Base-by-base conservation (phyloP, 2,113 vertebrate genomes). In the Sinocyclocheilus maitianheensis region DNA sequence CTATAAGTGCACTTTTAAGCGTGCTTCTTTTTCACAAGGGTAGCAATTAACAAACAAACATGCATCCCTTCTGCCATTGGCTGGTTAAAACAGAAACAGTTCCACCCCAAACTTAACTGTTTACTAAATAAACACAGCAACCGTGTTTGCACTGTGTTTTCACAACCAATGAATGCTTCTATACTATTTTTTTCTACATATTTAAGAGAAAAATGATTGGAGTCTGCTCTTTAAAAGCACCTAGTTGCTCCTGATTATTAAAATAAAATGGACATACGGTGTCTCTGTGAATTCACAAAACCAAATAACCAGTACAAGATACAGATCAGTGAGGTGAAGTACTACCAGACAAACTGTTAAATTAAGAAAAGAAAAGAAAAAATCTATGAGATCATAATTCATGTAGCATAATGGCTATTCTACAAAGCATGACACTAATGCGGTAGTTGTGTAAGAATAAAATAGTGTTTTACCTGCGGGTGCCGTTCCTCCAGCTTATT, bases 401-500 rank as follows among this genome's bases (percentile, higher is more conserved):
- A 55, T 30, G 14, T 26, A 5, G 48, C 26, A 55, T 34, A 77
- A 58, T 55, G 26, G 6, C 51, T 26, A 51, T 77, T 77, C 43
- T 51, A 77, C 51, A 77, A 77, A 24, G 76, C 77, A 80, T 43
- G 51, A 80, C 34, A 80, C 34, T 62, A 43, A 80, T 62, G 3
- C 37, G 48, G 51, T 30, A 58, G 14, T 5, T 78, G 1, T 34
- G 22, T n/a, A 76, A 6, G 13, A 78, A 20, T 4, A 13, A 53
- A 62, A 13, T 3, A 1, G 0, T 16, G 0, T 2, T 81, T 81
- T 81, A 81, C 79, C 79, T 24, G 76, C 12, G 10, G 76, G 34
- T 24, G 51, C 67, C 7, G 37, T 40, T 83, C 79, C 87, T 62
- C 82, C 85, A 77, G 77, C 77, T 77, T 69, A 51, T 30, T 67